A percentile compares a stretch with the other conserved stretches of the same genome.
Conservation (phyloP, 2,113 vertebrate genomes). For the Datnioides undecimradiatus region DNA sequence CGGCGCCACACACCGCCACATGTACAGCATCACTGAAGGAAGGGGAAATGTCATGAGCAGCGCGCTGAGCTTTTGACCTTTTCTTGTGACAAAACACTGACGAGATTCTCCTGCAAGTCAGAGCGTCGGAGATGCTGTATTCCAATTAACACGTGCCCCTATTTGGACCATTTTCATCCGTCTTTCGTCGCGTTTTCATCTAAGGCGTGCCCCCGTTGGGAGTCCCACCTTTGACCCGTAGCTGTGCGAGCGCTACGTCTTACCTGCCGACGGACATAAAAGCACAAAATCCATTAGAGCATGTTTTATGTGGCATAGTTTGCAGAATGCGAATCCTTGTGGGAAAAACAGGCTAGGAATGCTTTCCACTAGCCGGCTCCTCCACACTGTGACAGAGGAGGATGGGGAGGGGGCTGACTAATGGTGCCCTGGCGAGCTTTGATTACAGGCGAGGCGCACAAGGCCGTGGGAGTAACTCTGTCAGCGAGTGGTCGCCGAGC, state of each 20-base stretch:
- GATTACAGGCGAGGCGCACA: constrained; percentile 52
- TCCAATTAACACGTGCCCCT: constrained; percentile 16
- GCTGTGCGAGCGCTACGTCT: neutral
- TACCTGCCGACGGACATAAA: constrained; percentile 5
- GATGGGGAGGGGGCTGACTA: constrained; percentile 19
- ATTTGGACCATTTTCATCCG: neutral
- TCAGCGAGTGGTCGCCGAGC: constrained; percentile 8
- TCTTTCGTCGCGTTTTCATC: neutral
- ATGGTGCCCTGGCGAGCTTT: constrained; percentile 55
- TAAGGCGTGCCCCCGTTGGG: neutral
- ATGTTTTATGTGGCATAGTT: neutral
- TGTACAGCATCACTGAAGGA: constrained; percentile 9
- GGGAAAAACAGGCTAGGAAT: constrained; percentile 40
- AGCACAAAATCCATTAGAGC: constrained; percentile 5
- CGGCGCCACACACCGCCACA: neutral
- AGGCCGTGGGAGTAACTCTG: constrained; percentile 45
- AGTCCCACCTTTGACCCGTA: neutral
- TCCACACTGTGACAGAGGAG: neutral
- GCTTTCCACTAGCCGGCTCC: constrained; percentile 24
- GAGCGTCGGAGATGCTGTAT: neutral
- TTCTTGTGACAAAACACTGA: constrained; percentile 23
- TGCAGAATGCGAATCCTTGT: constrained; percentile 16
- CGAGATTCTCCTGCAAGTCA: neutral
- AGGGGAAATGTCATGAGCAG: constrained; percentile 39
- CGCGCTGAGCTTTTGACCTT: constrained; percentile 42